Evolutionary conservation across 2,113 vertebrate species (phyloP).

Genomic region (Dipodomys merriami): DNA sequence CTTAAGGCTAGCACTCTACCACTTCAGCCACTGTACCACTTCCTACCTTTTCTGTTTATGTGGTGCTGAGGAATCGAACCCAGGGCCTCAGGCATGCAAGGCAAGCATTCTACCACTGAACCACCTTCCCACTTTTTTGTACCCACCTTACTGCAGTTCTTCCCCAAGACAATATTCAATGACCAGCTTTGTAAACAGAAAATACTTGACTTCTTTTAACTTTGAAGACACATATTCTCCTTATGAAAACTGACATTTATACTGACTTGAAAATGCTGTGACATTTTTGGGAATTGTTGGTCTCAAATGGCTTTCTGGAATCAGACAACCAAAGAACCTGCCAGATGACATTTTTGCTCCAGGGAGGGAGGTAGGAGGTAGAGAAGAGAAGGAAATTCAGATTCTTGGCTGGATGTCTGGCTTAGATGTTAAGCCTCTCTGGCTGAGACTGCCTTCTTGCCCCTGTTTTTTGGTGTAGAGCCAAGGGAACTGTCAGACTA

Average conservation of each 20-base stretch:
- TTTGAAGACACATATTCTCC: conserved; percentile 48
- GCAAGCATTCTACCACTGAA: too few species aligned
- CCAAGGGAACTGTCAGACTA: conserved; percentile 68
- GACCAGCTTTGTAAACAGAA: conserved; percentile 42
- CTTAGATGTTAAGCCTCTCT: conserved; percentile 63
- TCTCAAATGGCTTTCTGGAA: conserved; percentile 60
- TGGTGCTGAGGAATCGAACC: too few species aligned
- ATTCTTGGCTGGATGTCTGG: conserved; percentile 70
- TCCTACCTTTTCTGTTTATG: too few species aligned
- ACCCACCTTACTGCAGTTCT: too few species aligned
- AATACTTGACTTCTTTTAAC: conserved; percentile 52
- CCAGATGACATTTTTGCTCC: conserved; percentile 74
- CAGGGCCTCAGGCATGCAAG: too few species aligned
- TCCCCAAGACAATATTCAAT: neutral
- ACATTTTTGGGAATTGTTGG: conserved; percentile 64
- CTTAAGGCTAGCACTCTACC: too few species aligned
- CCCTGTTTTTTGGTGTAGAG: conserved; percentile 63
- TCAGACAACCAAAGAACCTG: conserved; percentile 59
- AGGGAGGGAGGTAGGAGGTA: conserved; percentile 50
- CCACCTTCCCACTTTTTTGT: too few species aligned
- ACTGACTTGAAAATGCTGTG: conserved; percentile 66
- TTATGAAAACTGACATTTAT: conserved; percentile 63
- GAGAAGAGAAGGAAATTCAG: conserved; percentile 61
- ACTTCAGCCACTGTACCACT: too few species aligned
- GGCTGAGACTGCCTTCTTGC: conserved; percentile 54